Evolutionary conservation across 2,797 vertebrate genomes (phyloP).

Genomic region (Aplochiton taeniatus): DNA sequence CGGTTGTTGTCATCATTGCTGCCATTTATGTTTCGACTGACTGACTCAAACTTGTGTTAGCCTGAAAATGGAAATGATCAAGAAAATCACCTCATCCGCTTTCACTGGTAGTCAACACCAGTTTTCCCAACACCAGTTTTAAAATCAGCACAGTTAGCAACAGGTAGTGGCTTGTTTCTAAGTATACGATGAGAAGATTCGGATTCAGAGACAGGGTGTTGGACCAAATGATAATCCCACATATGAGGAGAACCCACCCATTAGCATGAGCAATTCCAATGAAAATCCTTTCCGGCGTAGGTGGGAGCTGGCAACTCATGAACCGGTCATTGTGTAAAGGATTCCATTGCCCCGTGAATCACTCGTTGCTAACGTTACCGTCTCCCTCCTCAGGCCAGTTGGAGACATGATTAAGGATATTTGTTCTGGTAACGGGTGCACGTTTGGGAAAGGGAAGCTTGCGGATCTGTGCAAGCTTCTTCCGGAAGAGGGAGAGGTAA

Average conservation of each 20-base stretch:
- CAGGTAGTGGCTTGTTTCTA: slow-evolving; percentile 45
- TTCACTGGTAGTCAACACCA: too few species aligned
- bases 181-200: background rate
- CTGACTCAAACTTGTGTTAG: too few species aligned
- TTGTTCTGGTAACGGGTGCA: slow-evolving; percentile 54
- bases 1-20: background rate
- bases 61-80: too few species aligned
- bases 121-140: too few species aligned
- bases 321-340: background rate
- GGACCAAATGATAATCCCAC: slow-evolving; percentile 9
- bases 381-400: slow-evolving; percentile 67
- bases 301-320: background rate
- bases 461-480: slow-evolving; percentile 77
- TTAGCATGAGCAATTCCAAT: slow-evolving; percentile 3
- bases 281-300: background rate
- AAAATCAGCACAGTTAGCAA: slow-evolving; percentile 24
- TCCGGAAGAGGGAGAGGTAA: slow-evolving; percentile 80
- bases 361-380: background rate
- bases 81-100: too few species aligned
- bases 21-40: background rate
- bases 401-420: slow-evolving; percentile 74
- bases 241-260: slow-evolving; percentile 15
- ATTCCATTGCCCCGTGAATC: background rate
- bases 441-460: slow-evolving; percentile 77
- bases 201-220: slow-evolving; percentile 11